Conservation (phyloP, 1,140 invertebrate species). For the Druon quercuslanigerum region DNA sequence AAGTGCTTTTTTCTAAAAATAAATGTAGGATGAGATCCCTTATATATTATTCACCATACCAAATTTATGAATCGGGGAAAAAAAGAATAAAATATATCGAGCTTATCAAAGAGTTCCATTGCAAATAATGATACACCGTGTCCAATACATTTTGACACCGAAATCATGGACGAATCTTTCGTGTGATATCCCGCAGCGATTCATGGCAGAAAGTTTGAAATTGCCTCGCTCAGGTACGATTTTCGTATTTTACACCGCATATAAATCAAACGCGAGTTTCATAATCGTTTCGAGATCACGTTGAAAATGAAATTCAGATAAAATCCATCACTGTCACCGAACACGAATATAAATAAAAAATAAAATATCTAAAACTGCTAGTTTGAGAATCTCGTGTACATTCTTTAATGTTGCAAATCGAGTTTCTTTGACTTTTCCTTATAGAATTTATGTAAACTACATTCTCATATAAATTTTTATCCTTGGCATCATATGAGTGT, state of each 20-base stretch:
- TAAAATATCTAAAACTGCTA: too few species aligned
- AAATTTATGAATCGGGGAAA: background rate
- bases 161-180: constrained; percentile 18
- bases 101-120: constrained; percentile 23
- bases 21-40: background rate
- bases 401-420: too few species aligned
- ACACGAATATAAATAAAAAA: too few species aligned
- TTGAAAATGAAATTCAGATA: background rate
- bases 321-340: background rate
- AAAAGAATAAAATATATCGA: background rate
- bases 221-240: background rate
- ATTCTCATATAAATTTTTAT: background rate
- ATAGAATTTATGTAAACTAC: too few species aligned
- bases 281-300: constrained; percentile 6
- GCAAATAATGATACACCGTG: constrained; percentile 28
- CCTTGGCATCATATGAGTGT: constrained; percentile 5
- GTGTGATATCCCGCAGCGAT: constrained; percentile 27
- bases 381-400: too few species aligned
- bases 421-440: too few species aligned
- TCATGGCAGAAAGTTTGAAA: constrained; percentile 17
- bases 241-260: constrained; percentile 17
- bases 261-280: constrained; percentile 24
- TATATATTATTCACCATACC: background rate
- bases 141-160: constrained; percentile 24
- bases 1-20: too few species aligned